Percentiles rank a stretch among this genome's conserved stretches.
Evolutionary conservation across 2,113 vertebrate genomes (phyloP).

Genomic region (Himantopus leucocephalus): DNA sequence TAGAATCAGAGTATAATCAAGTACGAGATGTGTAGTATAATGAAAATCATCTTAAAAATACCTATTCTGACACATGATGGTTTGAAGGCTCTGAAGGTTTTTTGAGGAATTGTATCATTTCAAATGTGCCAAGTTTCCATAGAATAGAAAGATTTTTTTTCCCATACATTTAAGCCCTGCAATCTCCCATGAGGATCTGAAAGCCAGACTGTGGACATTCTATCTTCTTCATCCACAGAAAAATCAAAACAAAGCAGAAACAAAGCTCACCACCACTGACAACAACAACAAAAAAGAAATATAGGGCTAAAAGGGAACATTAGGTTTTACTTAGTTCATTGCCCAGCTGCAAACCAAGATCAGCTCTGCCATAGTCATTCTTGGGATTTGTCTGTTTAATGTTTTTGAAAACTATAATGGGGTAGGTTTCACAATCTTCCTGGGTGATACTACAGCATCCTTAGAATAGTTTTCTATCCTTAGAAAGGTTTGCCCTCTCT

Average conservation of each 20-base stretch:
- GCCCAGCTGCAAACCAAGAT: background rate
- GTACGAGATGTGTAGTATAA: background rate
- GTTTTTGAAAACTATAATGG: background rate
- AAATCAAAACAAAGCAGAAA: background rate
- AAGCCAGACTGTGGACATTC: background rate
- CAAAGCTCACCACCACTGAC: background rate
- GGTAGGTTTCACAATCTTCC: background rate
- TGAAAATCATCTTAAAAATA: background rate
- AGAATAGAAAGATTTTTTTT: background rate
- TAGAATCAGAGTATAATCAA: background rate
- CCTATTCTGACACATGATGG: background rate
- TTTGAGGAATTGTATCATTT: background rate
- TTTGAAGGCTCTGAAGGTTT: background rate
- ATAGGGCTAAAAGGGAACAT: background rate
- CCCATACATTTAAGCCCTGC: fast-evolving
- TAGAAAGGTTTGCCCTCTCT: background rate
- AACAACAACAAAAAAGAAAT: background rate
- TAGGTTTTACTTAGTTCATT: background rate
- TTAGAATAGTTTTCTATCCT: background rate
- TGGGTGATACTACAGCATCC: background rate
- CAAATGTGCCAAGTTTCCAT: background rate
- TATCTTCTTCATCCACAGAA: background rate
- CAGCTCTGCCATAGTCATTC: background rate
- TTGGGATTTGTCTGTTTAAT: background rate
- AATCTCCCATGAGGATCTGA: background rate